A percentile compares a stretch with the other conserved stretches of the same genome.
phyloP scores from a whole-genome alignment of 2,113 vertebrate species.

The Heterocephalus glaber region DNA sequence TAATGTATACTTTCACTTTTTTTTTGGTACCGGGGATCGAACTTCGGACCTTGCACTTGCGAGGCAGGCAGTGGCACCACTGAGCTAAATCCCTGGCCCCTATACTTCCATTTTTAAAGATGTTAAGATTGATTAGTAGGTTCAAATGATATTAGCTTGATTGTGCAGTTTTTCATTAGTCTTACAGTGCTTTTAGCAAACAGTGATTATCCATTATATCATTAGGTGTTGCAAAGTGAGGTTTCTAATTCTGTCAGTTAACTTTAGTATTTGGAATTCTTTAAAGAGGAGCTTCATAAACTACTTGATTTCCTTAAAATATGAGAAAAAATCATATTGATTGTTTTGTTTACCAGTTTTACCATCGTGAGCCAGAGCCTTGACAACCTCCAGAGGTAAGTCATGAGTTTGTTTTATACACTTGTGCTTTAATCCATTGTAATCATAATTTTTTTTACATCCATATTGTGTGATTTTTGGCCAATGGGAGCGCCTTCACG shows the following conservation, averaged over 20 bases:
- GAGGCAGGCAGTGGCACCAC: too few species aligned
- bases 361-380: not conserved
- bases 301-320: conserved; percentile 41
- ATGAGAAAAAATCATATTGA: not conserved
- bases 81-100: too few species aligned
- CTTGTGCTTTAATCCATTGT: not conserved
- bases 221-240: not conserved
- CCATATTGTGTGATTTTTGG: not conserved
- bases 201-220: not conserved
- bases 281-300: not conserved
- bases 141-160: not conserved
- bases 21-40: too few species aligned
- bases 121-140: not conserved
- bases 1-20: not conserved
- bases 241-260: conserved; percentile 7
- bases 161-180: not conserved
- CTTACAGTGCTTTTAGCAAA: not conserved
- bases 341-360: conserved; percentile 48
- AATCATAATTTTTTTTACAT: not conserved
- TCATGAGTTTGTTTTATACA: conserved; percentile 4
- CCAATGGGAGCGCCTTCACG: not conserved
- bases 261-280: conserved; percentile 1
- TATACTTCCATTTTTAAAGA: not conserved
- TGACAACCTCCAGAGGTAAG: conserved; percentile 14
- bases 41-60: too few species aligned